Base-by-base conservation (phyloP, 1,140 invertebrate species). In the Bursaphelenchus mucronatus region DNA sequence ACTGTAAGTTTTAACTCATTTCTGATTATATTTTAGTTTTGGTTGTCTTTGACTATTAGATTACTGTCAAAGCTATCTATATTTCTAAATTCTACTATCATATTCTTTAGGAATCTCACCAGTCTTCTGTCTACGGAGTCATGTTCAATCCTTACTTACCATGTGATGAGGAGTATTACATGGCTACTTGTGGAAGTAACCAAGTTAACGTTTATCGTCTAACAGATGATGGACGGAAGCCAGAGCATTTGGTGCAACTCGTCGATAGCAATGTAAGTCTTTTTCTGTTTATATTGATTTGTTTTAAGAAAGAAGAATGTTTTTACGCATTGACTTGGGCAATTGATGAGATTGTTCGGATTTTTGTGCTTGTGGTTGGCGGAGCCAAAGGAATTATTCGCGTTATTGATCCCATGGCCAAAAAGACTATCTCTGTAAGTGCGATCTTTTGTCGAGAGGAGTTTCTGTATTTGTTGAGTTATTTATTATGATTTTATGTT, bases 261-360 rank as follows among this genome's bases (percentile, higher is more conserved):
- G 51, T 69, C 8, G 70, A 71, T 43, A 65, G 41, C 15, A 70
- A 71, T 30, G 50, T 62, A n/a, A 11, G 61, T 1, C 19, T 61
- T 64, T 39, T 64, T 52, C 43, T 71, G 10, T 8, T 45, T 49
- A 17, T 19, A 4, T 63, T 63, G 61, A n/a, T 43, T 13, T 65
- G 62, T 15, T 67, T 67, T 30, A 15, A 71, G 70, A 74, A 71
- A 21, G 61, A 69, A 3, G 70, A 71, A 64, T 74, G 63, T 44
- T 71, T 61, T 40, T 71, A 71, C 46, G 57, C 70, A 8, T 39
- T 75, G 30, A 74, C 71, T 8, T 71, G 70, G 70, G 70, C 70
- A 8, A 63, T 47, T 55, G 49, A 74, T 50, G 13, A 45, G n/a
- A 55, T 76, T 17, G 46, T 10, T 10, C 30, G 17, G 1, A n/a